phyloP scores from a whole-genome alignment of 2,888 invertebrate species.

The Gastracanthus pulcherrimus region DNA sequence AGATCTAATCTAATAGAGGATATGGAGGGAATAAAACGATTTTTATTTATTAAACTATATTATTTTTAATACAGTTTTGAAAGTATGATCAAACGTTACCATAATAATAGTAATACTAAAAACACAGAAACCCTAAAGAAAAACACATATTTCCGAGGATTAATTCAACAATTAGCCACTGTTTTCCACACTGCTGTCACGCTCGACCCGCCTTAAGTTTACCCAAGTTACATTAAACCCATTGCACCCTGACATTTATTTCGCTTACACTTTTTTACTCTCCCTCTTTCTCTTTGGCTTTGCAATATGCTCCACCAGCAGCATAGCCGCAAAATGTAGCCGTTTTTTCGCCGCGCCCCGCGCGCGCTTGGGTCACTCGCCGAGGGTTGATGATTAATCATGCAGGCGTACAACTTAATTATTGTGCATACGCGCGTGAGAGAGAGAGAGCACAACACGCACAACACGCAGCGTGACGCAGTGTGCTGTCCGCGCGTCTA shows the following conservation, averaged over 20 bases:
- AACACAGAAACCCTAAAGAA: no score
- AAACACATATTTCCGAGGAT: no score
- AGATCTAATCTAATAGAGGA: no score
- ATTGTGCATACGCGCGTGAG: slow-evolving; percentile 60
- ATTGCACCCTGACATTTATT: slow-evolving; percentile 5
- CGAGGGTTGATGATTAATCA: slow-evolving; percentile 66
- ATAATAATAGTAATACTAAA: no score
- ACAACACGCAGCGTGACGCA: slow-evolving; percentile 8
- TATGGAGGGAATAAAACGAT: no score
- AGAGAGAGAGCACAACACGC: neutral
- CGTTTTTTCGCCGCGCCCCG: neutral
- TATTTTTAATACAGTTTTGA: no score
- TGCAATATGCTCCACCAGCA: no score
- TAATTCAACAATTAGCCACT: slow-evolving; percentile 1
- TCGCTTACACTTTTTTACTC: neutral
- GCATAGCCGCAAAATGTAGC: neutral
- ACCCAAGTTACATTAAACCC: neutral
- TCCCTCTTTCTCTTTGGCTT: neutral
- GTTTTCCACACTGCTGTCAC: neutral
- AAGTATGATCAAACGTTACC: no score
- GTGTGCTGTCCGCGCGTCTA: slow-evolving; percentile 47
- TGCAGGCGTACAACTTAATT: slow-evolving; percentile 67
- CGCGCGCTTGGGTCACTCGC: neutral
- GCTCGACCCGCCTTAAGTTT: neutral
- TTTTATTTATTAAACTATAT: no score